A percentile compares a stretch with the other conserved stretches of the same genome.
These are phyloP conservation scores for Saccopteryx bilineata DNA, from an alignment of 2,113 vertebrate genomes.

Conservation along the genomic window DNA sequence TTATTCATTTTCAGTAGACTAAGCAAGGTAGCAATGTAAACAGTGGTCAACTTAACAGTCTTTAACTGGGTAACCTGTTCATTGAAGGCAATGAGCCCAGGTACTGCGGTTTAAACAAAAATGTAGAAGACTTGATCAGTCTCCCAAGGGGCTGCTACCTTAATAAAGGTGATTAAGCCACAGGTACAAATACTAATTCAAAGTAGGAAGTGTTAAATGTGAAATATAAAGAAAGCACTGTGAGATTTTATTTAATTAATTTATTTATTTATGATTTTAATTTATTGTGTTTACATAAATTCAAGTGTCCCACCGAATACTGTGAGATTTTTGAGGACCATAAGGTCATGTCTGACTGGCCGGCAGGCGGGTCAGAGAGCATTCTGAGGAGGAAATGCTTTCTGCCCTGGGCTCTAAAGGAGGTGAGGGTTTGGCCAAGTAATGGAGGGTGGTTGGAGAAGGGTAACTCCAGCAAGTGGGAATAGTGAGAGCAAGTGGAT, in stretches of 20 bases:
- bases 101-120: not conserved
- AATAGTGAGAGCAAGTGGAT: not conserved
- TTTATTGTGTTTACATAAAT: no score
- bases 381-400: not conserved
- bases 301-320: not conserved
- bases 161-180: not conserved
- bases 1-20: not conserved
- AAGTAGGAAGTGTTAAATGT: not conserved
- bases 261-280: no score
- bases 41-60: not conserved
- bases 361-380: not conserved
- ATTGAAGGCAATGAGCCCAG: not conserved
- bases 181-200: not conserved
- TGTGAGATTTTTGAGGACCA: not conserved
- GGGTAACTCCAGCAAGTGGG: accelerated
- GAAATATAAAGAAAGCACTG: not conserved
- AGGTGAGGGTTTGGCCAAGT: no score
- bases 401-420: not conserved
- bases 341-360: not conserved
- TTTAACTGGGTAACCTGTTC: conserved; percentile 11
- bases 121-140: not conserved
- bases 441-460: not conserved
- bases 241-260: no score
- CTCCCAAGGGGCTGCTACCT: not conserved
- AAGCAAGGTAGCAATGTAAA: not conserved